phyloP scores from a whole-genome alignment of 2,797 vertebrate species.

The Coendou prehensilis region DNA sequence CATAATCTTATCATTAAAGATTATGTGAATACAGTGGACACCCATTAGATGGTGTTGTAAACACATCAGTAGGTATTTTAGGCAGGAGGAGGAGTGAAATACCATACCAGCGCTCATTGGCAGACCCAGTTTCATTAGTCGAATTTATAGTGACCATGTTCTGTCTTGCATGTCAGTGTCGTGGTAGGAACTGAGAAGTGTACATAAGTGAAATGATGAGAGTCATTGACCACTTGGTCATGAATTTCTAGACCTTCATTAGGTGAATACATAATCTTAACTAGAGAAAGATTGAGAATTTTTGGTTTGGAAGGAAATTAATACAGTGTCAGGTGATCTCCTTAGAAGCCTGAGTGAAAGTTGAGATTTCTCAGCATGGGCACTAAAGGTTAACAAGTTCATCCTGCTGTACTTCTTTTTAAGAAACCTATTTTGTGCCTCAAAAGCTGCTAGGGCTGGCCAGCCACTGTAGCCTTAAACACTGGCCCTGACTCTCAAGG shows the following conservation, averaged over 20 bases:
- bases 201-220: background rate
- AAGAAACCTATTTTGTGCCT: background rate
- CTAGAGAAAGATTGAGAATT: slow-evolving; percentile 58
- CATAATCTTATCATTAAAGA: slow-evolving; percentile 9
- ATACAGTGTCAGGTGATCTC: background rate
- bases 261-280: slow-evolving; percentile 18
- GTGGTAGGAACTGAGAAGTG: background rate
- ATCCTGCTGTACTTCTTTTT: slow-evolving; percentile 15
- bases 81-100: background rate
- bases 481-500: background rate
- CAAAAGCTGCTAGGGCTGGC: background rate
- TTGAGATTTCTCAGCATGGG: slow-evolving; percentile 13
- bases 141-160: slow-evolving; percentile 32
- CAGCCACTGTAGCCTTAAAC: background rate
- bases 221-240: background rate
- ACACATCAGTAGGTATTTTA: slow-evolving; percentile 12
- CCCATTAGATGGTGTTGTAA: slow-evolving; percentile 12
- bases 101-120: background rate
- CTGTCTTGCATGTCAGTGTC: slow-evolving; percentile 14
- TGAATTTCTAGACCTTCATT: slow-evolving; percentile 29
- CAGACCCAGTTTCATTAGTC: slow-evolving; percentile 42
- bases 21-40: background rate
- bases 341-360: background rate
- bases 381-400: slow-evolving; percentile 10
- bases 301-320: slow-evolving; percentile 42